Evolutionary conservation across 2,113 vertebrate genomes (phyloP), one percentile per base, ranked within the genome.

Genomic region (Tylochromis polylepis): DNA sequence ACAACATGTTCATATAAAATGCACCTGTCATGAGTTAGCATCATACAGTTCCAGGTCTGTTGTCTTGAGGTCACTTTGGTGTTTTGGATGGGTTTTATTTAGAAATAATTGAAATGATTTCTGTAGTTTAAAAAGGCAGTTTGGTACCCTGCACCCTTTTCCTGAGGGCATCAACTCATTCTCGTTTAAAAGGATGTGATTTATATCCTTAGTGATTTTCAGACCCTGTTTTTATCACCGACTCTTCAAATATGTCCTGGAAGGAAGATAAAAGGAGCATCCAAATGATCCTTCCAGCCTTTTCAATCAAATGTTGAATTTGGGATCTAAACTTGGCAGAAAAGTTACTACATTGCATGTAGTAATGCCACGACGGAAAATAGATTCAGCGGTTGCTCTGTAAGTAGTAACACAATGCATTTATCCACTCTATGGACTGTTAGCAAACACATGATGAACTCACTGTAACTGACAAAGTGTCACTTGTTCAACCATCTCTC

Each of bases 371-470:
- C 10, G 29, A 75, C 24, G 18, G 43, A 75, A 49, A 49, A 49
- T 20, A 18, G 43, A 49, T 49, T 49, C 41, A 72, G 29, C 15
- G 11, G 18, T 20, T 75, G 43, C 9, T 15, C 2, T 75, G 16
- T 75, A 75, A 51, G 10, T 29, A 75, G 22, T 27, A 46, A 72
- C 38, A 18, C 0, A 49, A 75, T 18, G 27, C 24, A 24, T 49
- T 49, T 49, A 29, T 29, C 67, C 38, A 29, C 24, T 0, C 9
- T 18, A 4, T 49, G 9, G n/a, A 75, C 67, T 0, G 22, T 29
- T 15, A 67, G 62, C 11, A 67, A 67, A 67, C 22, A 46, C 0
- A 0, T 46, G 65, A 46, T 0, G 15, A 49, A 4, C 41, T 15
- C 41, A 46, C 22, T 22, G 22, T 72, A 72, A 72, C 67, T 46